phyloP scores from a whole-genome alignment of 1,140 invertebrate genomes.

The Triops cancriformis region DNA sequence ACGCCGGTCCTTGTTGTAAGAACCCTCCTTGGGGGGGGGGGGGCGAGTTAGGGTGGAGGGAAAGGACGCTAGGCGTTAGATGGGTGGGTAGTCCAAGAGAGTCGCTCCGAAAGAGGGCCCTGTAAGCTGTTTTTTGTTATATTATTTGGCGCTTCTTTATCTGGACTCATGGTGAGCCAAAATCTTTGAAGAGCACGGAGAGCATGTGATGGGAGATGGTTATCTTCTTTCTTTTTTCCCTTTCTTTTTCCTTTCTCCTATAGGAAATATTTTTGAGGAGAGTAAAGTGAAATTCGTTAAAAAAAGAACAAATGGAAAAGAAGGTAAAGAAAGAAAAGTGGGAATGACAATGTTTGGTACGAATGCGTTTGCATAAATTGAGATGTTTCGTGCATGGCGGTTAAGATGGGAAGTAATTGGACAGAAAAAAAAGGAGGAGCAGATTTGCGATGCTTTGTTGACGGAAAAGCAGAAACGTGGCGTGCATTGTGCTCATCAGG shows the following conservation, averaged over 20 bases:
- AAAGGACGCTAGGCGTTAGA: neutral
- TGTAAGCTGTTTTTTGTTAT: neutral
- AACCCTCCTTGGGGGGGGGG: neutral
- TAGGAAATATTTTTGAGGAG: neutral
- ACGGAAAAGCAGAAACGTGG: neutral
- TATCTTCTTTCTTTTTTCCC: neutral
- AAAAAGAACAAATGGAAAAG: neutral
- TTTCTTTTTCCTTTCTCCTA: no score
- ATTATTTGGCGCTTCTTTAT: conserved; percentile 8
- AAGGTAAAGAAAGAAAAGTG: neutral
- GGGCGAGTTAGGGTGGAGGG: neutral
- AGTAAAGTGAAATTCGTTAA: neutral
- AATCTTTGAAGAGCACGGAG: neutral
- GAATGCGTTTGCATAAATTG: neutral
- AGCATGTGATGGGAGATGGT: neutral
- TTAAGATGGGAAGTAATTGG: neutral
- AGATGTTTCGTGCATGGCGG: neutral
- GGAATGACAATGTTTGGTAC: neutral
- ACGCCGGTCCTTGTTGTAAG: neutral
- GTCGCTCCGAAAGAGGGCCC: neutral
- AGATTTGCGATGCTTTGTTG: neutral
- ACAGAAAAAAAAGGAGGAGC: neutral
- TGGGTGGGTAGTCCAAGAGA: neutral
- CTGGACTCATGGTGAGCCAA: neutral
- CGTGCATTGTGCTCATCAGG: neutral